These are phyloP conservation scores for Poecilus cupreus DNA, from an alignment of 2,888 invertebrate species.

Conservation along the genomic window DNA sequence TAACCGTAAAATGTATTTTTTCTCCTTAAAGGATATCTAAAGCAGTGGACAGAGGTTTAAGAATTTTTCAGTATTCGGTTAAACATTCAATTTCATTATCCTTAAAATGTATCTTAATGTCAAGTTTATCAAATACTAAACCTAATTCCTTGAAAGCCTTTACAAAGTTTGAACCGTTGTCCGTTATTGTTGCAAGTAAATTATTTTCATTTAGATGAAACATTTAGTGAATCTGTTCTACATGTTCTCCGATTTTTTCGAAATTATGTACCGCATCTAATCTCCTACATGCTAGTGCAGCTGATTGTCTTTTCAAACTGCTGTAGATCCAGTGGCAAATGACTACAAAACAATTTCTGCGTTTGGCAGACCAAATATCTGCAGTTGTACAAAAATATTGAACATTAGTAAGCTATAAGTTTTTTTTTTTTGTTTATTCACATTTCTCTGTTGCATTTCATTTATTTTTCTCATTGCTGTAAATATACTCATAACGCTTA, in stretches of 20 bases:
- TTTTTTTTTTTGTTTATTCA: neutral
- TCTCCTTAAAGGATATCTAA: constrained; percentile 60
- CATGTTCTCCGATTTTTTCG: constrained; percentile 63
- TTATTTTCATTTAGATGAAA: constrained; percentile 54
- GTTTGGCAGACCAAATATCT: constrained; percentile 63
- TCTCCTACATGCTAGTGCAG: too few species aligned
- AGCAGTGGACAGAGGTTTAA: constrained; percentile 55
- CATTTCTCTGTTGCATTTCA: neutral
- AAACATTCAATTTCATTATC: constrained; percentile 50
- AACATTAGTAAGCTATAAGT: constrained; percentile 40
- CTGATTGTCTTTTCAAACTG: too few species aligned
- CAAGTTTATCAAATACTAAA: constrained; percentile 32
- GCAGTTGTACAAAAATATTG: constrained; percentile 62
- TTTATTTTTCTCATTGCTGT: neutral
- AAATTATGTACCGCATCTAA: constrained; percentile 62
- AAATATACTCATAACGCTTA: neutral
- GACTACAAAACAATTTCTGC: too few species aligned
- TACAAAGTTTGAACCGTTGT: too few species aligned
- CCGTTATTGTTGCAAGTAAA: too few species aligned
- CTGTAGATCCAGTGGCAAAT: too few species aligned
- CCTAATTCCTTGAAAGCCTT: too few species aligned
- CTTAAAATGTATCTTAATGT: constrained; percentile 23
- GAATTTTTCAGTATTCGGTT: constrained; percentile 53
- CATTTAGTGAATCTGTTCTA: constrained; percentile 59
- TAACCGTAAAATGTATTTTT: neutral